Evolutionary conservation across 35 echinoderm and acorn worm species (phyloP), one percentile per base, ranked within the genome.

Genomic region (Patiria miniata): DNA sequence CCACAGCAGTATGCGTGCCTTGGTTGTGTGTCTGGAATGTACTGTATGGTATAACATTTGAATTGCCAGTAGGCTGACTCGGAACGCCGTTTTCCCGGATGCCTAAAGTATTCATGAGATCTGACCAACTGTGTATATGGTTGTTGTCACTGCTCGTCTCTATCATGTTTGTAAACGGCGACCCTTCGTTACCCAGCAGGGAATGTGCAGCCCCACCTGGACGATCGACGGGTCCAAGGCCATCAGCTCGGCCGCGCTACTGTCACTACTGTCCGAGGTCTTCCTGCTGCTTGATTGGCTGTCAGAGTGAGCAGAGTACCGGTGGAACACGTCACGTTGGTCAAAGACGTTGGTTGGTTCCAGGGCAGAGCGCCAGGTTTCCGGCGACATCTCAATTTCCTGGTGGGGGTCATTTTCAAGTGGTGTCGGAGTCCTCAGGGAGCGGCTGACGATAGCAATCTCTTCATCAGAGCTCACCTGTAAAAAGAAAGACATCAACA

Each of bases 381-480:
- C 81, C 39, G 91, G 91, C 2, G 91, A 83, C 30, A 93, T 65
- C 15, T 59, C 78, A 37, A 37, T 58, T 21, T 84, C 82, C n/a
- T 65, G 52, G 30, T 82, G 80, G 0, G 56, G 26, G 37, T 85
- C 89, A 19, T 92, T 77, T 37, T 68, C 55, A 1, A 68, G 50
- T 7, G 73, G 57, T 18, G 32, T 69, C 8, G 92, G 92, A 32
- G 77, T 79, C 78, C 77, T 94, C 36, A 94, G 16, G 26, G 92
- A 94, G 50, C 92, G 87, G 59, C 86, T 94, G 81, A 94, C 89
- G 59, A 94, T 86, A 29, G 80, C 84, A 8, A 97, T 42, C 40
- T 97, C 95, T 79, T 97, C 95, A 91, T 97, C 95, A 37, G 95
- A 97, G 69, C 95, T 97, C 18, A 85, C 91, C 95, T 97, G 79